Base-by-base conservation (phyloP, 2,113 vertebrate species). In the Ivindomyrus marchei region DNA sequence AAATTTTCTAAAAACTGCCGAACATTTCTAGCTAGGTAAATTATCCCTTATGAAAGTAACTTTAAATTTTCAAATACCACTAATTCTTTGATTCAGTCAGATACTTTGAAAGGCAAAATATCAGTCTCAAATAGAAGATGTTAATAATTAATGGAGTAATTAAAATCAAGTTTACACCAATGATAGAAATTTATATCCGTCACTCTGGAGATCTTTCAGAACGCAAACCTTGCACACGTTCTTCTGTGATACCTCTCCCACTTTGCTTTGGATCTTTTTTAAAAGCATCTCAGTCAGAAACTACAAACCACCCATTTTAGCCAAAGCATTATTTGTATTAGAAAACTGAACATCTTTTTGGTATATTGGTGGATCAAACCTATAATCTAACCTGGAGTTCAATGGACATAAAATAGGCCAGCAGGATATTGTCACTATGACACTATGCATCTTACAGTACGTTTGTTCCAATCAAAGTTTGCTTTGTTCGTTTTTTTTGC, bases 401-500 rank as follows among this genome's bases (percentile, higher is more conserved):
- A 70, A 11, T 11, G 9, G 62, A 70, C 9, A 70, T 31, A 1
- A 70, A 70, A 27, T 27, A 66, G 8, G 62, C 9, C 62, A 66
- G 10, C 62, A 31, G 10, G n/a, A 31, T 31, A 31, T 31, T 27
- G 62, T 27, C 9, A 47, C 39, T 42, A 62, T 13, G 4, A 70
- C n/a, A 70, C 10, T 31, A 66, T 27, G 9, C 62, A 70, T 36
- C 31, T 77, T 80, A 80, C 3, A 19, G 31, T 3, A 39, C 2
- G 17, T 42, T 42, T 19, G 36, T 6, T 80, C 31, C 15, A 15
- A 42, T 80, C 31, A 39, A 39, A 15, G 31, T 80, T 4, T 80
- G 74, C 13, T 17, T 80, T 42, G 58, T 27, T 21, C 15, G 10
- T 21, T 49, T 46, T 80, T 93, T 93, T 87, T 96, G 96, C 36